phyloP scores from a whole-genome alignment of 2,888 invertebrate species.

The Hydriomena furcata region DNA sequence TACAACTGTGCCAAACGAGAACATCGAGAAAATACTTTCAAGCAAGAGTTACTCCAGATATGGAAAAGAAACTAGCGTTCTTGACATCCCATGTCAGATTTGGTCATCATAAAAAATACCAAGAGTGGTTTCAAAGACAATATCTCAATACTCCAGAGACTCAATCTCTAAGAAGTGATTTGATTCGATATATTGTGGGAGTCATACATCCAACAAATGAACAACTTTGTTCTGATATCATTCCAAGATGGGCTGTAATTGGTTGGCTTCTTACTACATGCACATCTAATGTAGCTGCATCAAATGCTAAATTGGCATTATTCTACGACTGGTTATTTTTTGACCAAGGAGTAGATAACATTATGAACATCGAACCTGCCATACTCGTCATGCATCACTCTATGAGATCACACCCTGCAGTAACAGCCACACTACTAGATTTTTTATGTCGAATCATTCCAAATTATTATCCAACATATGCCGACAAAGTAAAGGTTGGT shows the following conservation, averaged over 20 bases:
- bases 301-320: constrained; percentile 94
- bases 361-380: constrained; percentile 98
- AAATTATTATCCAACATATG: constrained; percentile 91
- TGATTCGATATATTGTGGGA: constrained; percentile 96
- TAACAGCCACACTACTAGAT: constrained; percentile 94
- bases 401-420: constrained; percentile 94
- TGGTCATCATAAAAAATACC: constrained; percentile 95
- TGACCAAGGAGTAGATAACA: constrained; percentile 95
- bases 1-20: constrained; percentile 91
- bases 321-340: constrained; percentile 98
- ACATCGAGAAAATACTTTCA: constrained; percentile 94
- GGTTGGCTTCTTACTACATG: constrained; percentile 96
- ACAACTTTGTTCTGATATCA: constrained; percentile 95
- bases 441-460: constrained; percentile 96
- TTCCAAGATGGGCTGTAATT: constrained; percentile 97
- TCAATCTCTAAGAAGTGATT: constrained; percentile 94
- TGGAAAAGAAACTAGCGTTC: constrained; percentile 95
- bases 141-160: constrained; percentile 96
- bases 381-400: constrained; percentile 97
- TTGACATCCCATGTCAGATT: constrained; percentile 93
- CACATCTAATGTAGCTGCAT: constrained; percentile 93
- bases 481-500: constrained; percentile 91
- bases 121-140: constrained; percentile 97
- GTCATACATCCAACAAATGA: constrained; percentile 97
- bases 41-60: constrained; percentile 94